These are phyloP conservation scores for Sebastes hubbsi DNA, from an alignment of 2,797 vertebrate species.

Conservation along the genomic window DNA sequence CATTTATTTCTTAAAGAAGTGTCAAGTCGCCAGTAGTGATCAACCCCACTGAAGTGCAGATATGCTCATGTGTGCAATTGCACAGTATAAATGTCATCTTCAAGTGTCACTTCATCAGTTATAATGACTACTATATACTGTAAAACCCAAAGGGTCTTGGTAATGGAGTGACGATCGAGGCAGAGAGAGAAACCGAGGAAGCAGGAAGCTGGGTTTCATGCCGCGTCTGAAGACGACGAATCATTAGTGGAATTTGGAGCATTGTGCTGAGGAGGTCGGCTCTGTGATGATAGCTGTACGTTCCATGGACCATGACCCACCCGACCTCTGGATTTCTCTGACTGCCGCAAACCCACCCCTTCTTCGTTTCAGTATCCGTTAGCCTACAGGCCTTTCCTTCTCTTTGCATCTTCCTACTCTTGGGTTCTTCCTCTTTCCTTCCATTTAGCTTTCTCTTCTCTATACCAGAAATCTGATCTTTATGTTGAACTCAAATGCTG, in stretches of 20 bases:
- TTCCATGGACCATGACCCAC: slow-evolving; percentile 21
- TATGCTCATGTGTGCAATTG: neutral
- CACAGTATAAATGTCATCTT: neutral
- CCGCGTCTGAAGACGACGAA: slow-evolving; percentile 30
- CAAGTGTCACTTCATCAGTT: slow-evolving; percentile 1
- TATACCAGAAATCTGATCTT: neutral
- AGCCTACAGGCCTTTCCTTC: neutral
- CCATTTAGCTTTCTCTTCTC: neutral
- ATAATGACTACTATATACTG: slow-evolving; percentile 3
- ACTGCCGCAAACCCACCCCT: neutral
- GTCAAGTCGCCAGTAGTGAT: neutral
- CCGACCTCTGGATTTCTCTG: slow-evolving; percentile 23
- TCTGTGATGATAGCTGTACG: slow-evolving; percentile 40
- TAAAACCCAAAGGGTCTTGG: slow-evolving; percentile 11
- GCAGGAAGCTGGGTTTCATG: slow-evolving; percentile 34
- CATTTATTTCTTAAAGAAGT: neutral
- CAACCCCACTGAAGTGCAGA: neutral
- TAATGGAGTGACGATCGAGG: neutral
- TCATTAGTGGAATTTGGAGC: slow-evolving; percentile 79
- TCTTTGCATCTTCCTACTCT: neutral
- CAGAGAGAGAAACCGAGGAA: slow-evolving; percentile 10
- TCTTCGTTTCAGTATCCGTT: slow-evolving; percentile 6
- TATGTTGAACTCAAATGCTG: neutral
- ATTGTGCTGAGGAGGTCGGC: slow-evolving; percentile 51
- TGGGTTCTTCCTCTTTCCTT: neutral